Conservation (phyloP, 1,140 invertebrate species). For the Orius laevigatus region DNA sequence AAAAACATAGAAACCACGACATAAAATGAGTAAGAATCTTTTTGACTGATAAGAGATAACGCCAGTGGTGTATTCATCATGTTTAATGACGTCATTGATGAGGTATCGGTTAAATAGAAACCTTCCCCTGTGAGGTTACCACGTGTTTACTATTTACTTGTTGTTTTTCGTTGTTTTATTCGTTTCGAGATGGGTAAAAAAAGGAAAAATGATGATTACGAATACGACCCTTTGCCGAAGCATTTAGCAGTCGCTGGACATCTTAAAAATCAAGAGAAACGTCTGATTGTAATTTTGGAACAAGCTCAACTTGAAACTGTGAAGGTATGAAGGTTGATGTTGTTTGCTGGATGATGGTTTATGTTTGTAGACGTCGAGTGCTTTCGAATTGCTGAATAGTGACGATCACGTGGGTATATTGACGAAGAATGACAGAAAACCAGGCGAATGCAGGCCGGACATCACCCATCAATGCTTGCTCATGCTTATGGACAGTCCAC, state of each 20-base stretch:
- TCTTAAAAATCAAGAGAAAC: constrained; percentile 65
- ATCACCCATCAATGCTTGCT: constrained; percentile 89
- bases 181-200: constrained; percentile 38
- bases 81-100: too few relatives aligned
- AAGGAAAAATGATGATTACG: constrained; percentile 37
- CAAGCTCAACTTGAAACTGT: constrained; percentile 88
- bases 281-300: constrained; percentile 86
- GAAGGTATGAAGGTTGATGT: constrained; percentile 48
- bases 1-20: too few relatives aligned
- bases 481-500: constrained; percentile 91
- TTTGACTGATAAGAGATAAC: too few relatives aligned
- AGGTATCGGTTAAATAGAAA: too few relatives aligned
- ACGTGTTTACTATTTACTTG: too few relatives aligned
- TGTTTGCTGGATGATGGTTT: neutral
- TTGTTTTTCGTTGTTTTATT: too few relatives aligned
- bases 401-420: constrained; percentile 79
- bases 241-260: constrained; percentile 47
- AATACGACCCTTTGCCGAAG: constrained; percentile 47
- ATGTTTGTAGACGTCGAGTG: constrained; percentile 51
- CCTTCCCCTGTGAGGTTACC: too few relatives aligned
- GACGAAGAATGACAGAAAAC: constrained; percentile 69
- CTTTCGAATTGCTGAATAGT: constrained; percentile 83
- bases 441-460: constrained; percentile 75
- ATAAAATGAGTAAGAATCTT: too few relatives aligned
- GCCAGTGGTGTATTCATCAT: too few relatives aligned